A percentile compares a stretch with the other conserved stretches of the same genome.
These are phyloP conservation scores for Sebastolobus altivelis DNA, from an alignment of 2,797 vertebrate species.

Conservation along the genomic window DNA sequence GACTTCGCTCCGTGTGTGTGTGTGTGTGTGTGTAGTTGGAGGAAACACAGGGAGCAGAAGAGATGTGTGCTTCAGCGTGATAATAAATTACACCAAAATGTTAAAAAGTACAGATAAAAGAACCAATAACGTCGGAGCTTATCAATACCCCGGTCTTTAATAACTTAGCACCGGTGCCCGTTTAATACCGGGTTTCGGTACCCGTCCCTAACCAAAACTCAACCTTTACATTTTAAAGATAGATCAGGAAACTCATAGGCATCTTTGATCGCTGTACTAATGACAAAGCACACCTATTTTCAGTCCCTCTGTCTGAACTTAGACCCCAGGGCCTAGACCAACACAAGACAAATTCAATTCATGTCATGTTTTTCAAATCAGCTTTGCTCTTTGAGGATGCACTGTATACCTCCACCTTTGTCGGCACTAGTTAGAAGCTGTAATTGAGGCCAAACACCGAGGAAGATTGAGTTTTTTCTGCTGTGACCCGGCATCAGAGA, in stretches of 20 bases:
- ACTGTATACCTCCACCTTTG: constrained; percentile 6
- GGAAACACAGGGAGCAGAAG: too few species aligned
- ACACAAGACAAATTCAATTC: constrained; percentile 3
- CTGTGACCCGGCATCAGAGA: constrained; percentile 42
- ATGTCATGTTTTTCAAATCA: constrained; percentile 1
- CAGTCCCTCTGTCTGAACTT: background rate
- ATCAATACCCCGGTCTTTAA: too few species aligned
- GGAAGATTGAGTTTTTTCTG: constrained; percentile 55
- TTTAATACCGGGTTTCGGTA: too few species aligned
- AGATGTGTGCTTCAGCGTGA: too few species aligned
- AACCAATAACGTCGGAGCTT: too few species aligned
- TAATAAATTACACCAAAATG: too few species aligned
- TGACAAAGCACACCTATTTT: background rate
- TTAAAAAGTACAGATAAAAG: too few species aligned
- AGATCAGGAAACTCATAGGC: background rate
- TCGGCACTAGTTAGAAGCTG: constrained; percentile 7
- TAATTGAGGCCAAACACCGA: constrained; percentile 44
- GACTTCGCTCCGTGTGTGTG: too few species aligned
- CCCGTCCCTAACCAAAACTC: too few species aligned
- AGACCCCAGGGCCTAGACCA: background rate
- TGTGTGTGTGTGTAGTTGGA: too few species aligned
- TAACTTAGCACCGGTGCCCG: too few species aligned
- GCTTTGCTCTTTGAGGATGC: constrained; percentile 23
- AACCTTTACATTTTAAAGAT: background rate
- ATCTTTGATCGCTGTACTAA: background rate